These are phyloP conservation scores for Lasioglossum villosulum DNA, from an alignment of 2,888 invertebrate species.

Conservation along the genomic window DNA sequence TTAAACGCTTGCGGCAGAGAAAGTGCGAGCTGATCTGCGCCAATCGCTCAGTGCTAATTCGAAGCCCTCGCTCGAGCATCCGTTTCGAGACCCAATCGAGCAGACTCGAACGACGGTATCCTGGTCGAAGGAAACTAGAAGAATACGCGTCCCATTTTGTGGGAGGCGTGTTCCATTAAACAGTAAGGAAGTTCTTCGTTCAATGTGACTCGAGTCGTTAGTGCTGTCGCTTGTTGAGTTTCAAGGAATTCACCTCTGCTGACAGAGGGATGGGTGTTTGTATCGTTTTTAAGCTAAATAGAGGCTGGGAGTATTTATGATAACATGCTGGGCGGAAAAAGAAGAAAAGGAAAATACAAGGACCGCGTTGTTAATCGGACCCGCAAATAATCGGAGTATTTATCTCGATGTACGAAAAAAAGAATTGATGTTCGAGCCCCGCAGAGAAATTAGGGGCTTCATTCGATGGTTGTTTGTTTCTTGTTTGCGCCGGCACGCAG, in stretches of 20 bases:
- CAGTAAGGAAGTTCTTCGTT: slow-evolving; percentile 45
- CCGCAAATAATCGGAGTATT: slow-evolving; percentile 17
- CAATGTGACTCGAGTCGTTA: slow-evolving; percentile 38
- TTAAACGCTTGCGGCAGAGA: background rate
- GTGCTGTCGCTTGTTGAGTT: slow-evolving; percentile 45
- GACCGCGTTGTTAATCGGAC: background rate
- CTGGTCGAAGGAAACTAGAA: slow-evolving; percentile 7
- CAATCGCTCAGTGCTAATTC: background rate
- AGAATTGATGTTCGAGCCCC: background rate
- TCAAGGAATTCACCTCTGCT: background rate
- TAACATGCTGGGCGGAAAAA: background rate
- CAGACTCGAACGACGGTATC: slow-evolving; percentile 8
- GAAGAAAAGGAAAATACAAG: background rate
- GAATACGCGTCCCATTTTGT: background rate
- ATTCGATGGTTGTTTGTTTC: background rate
- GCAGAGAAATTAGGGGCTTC: background rate
- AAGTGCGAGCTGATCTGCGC: background rate
- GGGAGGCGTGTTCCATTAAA: slow-evolving; percentile 14
- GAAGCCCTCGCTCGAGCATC: slow-evolving; percentile 22
- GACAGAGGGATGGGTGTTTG: slow-evolving; percentile 19
- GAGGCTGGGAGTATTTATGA: background rate
- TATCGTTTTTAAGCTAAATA: slow-evolving; percentile 47
- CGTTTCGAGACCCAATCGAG: background rate
- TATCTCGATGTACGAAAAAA: slow-evolving; percentile 18
- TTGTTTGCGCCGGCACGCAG: background rate